phyloP scores from a whole-genome alignment of 2,888 invertebrate genomes.

The Bugulina stolonifera region DNA sequence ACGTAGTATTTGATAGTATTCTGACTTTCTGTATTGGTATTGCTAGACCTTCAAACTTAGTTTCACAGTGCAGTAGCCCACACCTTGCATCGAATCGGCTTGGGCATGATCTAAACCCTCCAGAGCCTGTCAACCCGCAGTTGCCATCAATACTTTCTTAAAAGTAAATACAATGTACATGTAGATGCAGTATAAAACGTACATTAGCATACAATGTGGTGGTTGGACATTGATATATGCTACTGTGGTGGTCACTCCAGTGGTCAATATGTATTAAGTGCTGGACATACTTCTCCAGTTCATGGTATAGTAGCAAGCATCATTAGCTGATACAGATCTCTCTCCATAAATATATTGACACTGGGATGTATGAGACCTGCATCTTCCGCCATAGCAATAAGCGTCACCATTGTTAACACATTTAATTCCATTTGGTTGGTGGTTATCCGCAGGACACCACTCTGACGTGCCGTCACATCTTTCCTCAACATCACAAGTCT shows the following conservation, averaged over 20 bases:
- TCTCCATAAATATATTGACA: neutral
- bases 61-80: neutral
- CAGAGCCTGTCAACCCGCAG: neutral
- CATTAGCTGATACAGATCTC: neutral
- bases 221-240: neutral
- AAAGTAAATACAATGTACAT: too few relatives aligned
- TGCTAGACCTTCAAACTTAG: neutral
- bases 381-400: neutral
- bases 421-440: neutral
- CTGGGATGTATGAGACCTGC: neutral
- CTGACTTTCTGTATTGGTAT: too few relatives aligned
- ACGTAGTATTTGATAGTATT: neutral
- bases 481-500: neutral
- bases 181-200: too few relatives aligned
- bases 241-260: neutral
- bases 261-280: too few relatives aligned
- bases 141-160: neutral
- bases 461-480: neutral
- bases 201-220: too few relatives aligned
- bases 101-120: neutral
- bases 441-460: neutral
- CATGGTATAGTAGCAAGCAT: neutral
- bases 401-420: neutral
- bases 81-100: neutral
- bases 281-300: neutral